Base-by-base conservation (phyloP, 2,113 vertebrate species). In the Tragelaphus scriptus region DNA sequence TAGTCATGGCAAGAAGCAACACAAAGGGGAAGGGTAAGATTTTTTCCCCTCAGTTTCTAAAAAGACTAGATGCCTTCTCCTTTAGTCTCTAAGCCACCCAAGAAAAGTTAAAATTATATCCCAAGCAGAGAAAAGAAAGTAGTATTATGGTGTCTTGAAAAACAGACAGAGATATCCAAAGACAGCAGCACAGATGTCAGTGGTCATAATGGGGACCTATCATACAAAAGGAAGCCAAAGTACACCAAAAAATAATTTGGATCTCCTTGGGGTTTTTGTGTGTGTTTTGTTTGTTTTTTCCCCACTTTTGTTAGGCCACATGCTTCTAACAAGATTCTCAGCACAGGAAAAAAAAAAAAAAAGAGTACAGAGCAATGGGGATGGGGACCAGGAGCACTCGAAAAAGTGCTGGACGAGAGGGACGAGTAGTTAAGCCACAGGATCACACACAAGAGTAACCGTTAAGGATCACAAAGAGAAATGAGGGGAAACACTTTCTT, bases 381-480 rank as follows among this genome's bases (percentile, higher is more conserved):
- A 75, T 23, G 89, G 94, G 97, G 91, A 79, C 94, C 96, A 94
- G 98, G 97, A 98, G 98, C 97, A 93, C 98, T 98, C 94, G 98
- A 97, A 98, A 97, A 97, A 98, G 98, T 98, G 97, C 97, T 25
- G 95, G 97, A 98, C 90, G 59, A 97, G 85, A 81, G 96, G 96
- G 91, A 56, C n/a, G 96, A 97, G 98, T 98, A 98, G 98, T 98
- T 98, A 99, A 99, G 99, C 99, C 99, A 99, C 99, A 99, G 99
- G 99, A 99, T 99, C 99, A 99, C 99, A 99, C 98, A 99, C 99
- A 99, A 99, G 99, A 99, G 99, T 99, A 99, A 99, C 99, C 36
- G 58, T 99, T 99, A 99, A 99, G 99, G 99, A 99, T 99, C 99
- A 99, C 99, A 99, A 99, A 99, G 99, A 99, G 99, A 98, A 99